A percentile compares a stretch with the other conserved stretches of the same genome.
phyloP scores from a whole-genome alignment of 2,797 vertebrate species.

The Vipera ursinii region DNA sequence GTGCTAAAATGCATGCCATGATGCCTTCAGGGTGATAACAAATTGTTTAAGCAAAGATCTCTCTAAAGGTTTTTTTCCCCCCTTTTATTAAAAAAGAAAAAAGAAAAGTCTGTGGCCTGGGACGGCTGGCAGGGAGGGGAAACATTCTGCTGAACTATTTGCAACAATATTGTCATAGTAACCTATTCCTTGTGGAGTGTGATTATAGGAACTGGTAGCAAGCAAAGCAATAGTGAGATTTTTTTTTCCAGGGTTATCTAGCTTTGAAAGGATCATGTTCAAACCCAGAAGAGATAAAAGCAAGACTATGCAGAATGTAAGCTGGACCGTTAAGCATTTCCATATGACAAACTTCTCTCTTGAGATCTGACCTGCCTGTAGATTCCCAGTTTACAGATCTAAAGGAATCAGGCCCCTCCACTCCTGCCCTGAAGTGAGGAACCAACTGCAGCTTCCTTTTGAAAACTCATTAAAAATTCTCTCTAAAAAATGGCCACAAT shows the following conservation, averaged over 20 bases:
- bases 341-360: constrained; percentile 75
- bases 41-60: constrained; percentile 23
- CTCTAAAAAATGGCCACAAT: constrained; percentile 48
- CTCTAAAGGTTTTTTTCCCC: constrained; percentile 37
- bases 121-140: neutral
- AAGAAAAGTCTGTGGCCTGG: constrained; percentile 40
- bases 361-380: constrained; percentile 70
- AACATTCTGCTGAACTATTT: constrained; percentile 54
- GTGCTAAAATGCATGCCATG: neutral
- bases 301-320: constrained; percentile 68
- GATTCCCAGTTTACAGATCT: constrained; percentile 68
- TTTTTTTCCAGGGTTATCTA: constrained; percentile 71
- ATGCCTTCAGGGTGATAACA: neutral
- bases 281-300: constrained; percentile 77
- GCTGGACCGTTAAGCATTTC: constrained; percentile 72
- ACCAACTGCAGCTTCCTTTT: constrained; percentile 55
- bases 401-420: constrained; percentile 59
- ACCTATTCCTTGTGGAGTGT: constrained; percentile 60
- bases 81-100: neutral
- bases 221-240: constrained; percentile 56
- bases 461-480: constrained; percentile 67
- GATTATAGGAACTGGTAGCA: constrained; percentile 58
- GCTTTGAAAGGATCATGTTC: constrained; percentile 77
- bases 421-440: constrained; percentile 45
- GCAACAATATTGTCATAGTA: constrained; percentile 66